Conservation (phyloP, 2,888 invertebrate species). For the Scelioninae gen. 2 region DNA sequence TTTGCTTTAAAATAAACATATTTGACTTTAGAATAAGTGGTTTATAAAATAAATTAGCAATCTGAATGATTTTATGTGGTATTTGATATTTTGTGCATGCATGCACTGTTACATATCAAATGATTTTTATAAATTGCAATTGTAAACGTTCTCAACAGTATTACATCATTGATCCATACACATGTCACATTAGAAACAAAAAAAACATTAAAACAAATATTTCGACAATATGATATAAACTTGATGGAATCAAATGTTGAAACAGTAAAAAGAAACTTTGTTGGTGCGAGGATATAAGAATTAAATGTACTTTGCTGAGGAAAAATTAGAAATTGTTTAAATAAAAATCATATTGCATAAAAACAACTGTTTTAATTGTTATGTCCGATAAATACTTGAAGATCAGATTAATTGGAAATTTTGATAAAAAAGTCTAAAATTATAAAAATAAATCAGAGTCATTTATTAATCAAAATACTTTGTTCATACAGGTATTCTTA, state of each 20-base stretch:
- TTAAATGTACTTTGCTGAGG: conserved; percentile 64
- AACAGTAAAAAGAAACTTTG: conserved; percentile 56
- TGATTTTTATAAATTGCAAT: conserved; percentile 31
- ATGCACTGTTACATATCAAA: conserved; percentile 18
- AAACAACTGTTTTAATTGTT: neutral
- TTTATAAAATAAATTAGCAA: too few species aligned
- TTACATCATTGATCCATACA: conserved; percentile 47
- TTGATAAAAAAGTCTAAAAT: too few species aligned
- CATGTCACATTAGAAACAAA: conserved; percentile 20
- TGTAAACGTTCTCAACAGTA: conserved; percentile 48
- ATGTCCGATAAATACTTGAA: too few species aligned
- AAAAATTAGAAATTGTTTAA: conserved; percentile 64
- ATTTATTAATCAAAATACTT: neutral
- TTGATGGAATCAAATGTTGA: conserved; percentile 17
- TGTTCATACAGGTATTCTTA: neutral
- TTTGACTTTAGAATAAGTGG: too few species aligned
- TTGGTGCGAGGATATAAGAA: conserved; percentile 64
- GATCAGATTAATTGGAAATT: too few species aligned
- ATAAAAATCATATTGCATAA: conserved; percentile 64
- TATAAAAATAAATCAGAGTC: too few species aligned
- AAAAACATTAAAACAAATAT: too few species aligned
- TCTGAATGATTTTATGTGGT: conserved; percentile 22
- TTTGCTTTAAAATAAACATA: conserved; percentile 7
- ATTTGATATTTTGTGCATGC: conserved; percentile 16
- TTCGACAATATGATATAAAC: conserved; percentile 62